phyloP scores from a whole-genome alignment of 2,888 invertebrate genomes.

The Pristionchus entomophagus region DNA sequence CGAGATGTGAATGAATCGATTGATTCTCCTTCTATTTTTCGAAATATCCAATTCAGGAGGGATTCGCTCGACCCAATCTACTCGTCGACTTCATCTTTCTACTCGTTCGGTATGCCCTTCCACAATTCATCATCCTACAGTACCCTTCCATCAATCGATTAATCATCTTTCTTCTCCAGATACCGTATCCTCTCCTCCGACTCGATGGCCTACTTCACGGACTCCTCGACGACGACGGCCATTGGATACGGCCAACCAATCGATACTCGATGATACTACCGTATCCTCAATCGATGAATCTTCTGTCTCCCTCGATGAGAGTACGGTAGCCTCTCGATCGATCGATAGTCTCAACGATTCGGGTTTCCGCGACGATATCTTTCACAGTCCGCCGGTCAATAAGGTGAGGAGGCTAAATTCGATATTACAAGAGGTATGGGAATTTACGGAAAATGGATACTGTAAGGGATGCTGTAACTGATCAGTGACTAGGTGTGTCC shows the following conservation, averaged over 20 bases:
- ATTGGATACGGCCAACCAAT: neutral
- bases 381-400: conserved; percentile 26
- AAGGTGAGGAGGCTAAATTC: conserved; percentile 36
- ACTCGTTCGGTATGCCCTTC: neutral
- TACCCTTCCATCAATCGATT: neutral
- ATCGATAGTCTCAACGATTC: conserved; percentile 39
- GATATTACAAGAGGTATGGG: too few species aligned
- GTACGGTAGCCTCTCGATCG: conserved; percentile 14
- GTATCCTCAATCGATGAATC: conserved; percentile 19
- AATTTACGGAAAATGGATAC: neutral
- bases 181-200: conserved; percentile 39
- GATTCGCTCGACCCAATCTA: conserved; percentile 6
- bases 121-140: neutral
- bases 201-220: conserved; percentile 39
- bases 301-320: neutral
- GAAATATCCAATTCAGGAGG: conserved; percentile 31
- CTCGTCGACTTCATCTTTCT: neutral
- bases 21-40: too few species aligned
- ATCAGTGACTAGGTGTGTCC: neutral
- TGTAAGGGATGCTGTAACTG: neutral
- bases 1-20: too few species aligned
- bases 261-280: conserved; percentile 37
- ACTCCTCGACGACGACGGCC: conserved; percentile 38
- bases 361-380: conserved; percentile 38
- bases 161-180: neutral